phyloP scores from a whole-genome alignment of 2,797 vertebrate species.

The Mus caroli region DNA sequence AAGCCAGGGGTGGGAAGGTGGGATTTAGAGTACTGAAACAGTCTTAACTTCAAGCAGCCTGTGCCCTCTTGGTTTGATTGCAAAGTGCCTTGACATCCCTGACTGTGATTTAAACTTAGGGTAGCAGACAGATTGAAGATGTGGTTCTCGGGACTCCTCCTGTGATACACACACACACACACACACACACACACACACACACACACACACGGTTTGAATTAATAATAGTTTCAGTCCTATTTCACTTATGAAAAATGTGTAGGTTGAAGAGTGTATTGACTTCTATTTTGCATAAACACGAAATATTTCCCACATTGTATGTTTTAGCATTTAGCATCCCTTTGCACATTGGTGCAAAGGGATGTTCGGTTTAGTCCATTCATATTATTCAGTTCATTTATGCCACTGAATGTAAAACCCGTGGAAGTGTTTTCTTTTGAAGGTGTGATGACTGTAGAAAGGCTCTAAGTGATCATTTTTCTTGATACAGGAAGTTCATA shows the following conservation, averaged over 20 bases:
- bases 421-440: background rate
- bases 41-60: background rate
- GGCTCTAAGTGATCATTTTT: constrained; percentile 56
- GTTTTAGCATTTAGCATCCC: constrained; percentile 66
- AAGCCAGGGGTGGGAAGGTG: background rate
- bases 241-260: background rate
- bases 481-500: constrained; percentile 51
- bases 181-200: no score
- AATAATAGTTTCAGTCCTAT: background rate
- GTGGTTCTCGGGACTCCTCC: background rate
- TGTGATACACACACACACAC: background rate
- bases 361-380: background rate
- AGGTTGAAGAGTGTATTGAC: background rate
- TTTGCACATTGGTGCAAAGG: constrained; percentile 20
- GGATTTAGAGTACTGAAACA: background rate
- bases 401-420: constrained; percentile 5
- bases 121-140: background rate
- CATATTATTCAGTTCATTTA: background rate
- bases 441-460: constrained; percentile 35
- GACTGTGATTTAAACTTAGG: constrained; percentile 20
- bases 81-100: constrained; percentile 17
- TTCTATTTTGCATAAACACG: constrained; percentile 7
- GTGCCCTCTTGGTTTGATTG: background rate
- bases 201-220: background rate
- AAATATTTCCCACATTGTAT: background rate